A percentile compares a stretch with the other conserved stretches of the same genome.
These are phyloP conservation scores for Epinephelus awoara DNA, from an alignment of 2,797 vertebrate genomes.

Conservation along the genomic window DNA sequence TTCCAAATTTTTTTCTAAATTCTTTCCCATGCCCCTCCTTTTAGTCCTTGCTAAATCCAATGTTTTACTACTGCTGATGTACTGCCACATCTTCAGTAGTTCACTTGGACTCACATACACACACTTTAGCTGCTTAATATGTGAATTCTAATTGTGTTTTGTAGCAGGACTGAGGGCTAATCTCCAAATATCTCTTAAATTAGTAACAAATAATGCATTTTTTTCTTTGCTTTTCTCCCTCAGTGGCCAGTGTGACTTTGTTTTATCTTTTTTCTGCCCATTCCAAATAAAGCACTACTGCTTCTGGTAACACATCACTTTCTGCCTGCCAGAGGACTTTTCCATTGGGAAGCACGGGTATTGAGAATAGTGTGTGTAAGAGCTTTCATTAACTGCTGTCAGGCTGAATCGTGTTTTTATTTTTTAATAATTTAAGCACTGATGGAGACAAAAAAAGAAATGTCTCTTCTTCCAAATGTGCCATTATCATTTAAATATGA, in stretches of 20 bases:
- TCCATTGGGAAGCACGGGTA: background rate
- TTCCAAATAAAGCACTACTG: too few species aligned
- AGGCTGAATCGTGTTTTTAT: background rate
- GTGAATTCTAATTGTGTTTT: too few species aligned
- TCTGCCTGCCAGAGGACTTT: background rate
- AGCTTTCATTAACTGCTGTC: background rate
- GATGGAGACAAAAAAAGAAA: background rate
- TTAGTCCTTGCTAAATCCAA: conserved; percentile 13
- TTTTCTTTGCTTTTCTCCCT: too few species aligned
- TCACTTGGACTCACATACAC: background rate
- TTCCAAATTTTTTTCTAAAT: conserved; percentile 18
- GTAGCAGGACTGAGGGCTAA: too few species aligned
- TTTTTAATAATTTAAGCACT: conserved; percentile 4
- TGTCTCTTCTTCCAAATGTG: background rate
- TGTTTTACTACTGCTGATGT: background rate
- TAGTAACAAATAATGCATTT: too few species aligned
- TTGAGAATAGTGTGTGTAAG: background rate
- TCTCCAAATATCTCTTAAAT: too few species aligned
- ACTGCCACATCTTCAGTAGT: background rate
- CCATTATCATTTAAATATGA: conserved; percentile 20
- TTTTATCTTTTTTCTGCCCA: too few species aligned
- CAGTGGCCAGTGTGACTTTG: too few species aligned
- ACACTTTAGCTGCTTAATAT: too few species aligned
- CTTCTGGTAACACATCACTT: background rate
- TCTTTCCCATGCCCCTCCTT: conserved; percentile 2